Conservation (phyloP, 2,797 vertebrate species). For the Bryconaethiops microstoma region DNA sequence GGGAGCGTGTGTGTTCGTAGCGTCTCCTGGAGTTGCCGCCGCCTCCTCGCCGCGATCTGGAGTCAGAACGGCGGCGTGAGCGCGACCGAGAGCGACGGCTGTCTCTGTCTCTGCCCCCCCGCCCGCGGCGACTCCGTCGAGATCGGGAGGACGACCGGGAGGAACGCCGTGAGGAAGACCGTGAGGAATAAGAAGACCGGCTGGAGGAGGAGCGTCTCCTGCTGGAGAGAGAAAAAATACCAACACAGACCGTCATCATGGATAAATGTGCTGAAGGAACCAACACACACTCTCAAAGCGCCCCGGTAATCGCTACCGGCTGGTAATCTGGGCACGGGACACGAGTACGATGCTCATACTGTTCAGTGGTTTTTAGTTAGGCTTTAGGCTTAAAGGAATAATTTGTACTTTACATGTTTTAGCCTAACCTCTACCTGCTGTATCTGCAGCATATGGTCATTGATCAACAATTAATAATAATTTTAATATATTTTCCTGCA, state of each 20-base stretch:
- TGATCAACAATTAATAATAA: background rate
- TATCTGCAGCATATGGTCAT: background rate
- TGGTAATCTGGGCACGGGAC: background rate
- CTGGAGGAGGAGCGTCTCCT: slow-evolving; percentile 84
- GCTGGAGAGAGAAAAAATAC: slow-evolving; percentile 70
- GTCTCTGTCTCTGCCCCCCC: slow-evolving; percentile 75
- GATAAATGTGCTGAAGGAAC: background rate
- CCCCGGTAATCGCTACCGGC: background rate
- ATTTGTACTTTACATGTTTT: background rate
- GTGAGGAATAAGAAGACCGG: slow-evolving; percentile 80
- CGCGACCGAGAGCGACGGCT: slow-evolving; percentile 78
- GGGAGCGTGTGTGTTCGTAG: slow-evolving; percentile 78
- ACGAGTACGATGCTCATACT: background rate
- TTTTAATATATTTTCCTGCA: no score
- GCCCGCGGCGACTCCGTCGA: slow-evolving; percentile 78
- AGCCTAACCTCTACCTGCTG: background rate
- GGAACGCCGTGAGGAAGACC: slow-evolving; percentile 77
- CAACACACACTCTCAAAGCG: background rate
- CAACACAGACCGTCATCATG: slow-evolving; percentile 49
- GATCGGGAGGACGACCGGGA: slow-evolving; percentile 84
- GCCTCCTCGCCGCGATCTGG: slow-evolving; percentile 71
- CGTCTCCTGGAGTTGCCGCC: slow-evolving; percentile 75
- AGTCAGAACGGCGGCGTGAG: slow-evolving; percentile 74
- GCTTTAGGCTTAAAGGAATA: background rate
- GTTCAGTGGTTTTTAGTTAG: background rate